These are phyloP conservation scores for Leptodirus hochenwartii DNA, from an alignment of 2,888 invertebrate species.

Conservation along the genomic window DNA sequence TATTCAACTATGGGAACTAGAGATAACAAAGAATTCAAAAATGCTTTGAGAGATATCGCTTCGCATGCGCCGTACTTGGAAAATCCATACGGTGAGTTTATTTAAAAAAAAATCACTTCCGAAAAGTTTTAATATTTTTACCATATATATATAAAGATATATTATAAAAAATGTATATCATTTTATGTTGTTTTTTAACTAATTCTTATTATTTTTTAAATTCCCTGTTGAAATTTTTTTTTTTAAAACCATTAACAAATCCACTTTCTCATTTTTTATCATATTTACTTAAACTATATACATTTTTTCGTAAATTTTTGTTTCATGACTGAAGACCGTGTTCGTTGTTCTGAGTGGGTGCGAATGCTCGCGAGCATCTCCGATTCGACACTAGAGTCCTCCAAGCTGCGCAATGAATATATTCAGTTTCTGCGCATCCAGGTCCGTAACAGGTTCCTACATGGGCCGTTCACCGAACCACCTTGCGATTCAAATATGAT, in stretches of 20 bases:
- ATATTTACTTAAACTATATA: constrained; percentile 1
- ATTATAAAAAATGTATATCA: constrained; percentile 1
- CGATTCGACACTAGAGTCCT: constrained; percentile 26
- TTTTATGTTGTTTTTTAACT: too few species aligned
- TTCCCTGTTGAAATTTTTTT: too few species aligned
- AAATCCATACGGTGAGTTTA: constrained; percentile 24
- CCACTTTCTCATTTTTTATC: too few species aligned
- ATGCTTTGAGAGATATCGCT: constrained; percentile 25
- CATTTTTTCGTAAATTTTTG: constrained; percentile 3
- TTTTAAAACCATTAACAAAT: too few species aligned
- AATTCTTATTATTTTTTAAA: too few species aligned
- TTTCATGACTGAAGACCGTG: constrained; percentile 27
- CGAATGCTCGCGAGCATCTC: constrained; percentile 28
- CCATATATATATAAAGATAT: not conserved
- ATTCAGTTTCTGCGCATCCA: constrained; percentile 32
- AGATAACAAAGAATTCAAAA: constrained; percentile 25
- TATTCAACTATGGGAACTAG: constrained; percentile 21
- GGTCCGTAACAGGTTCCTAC: constrained; percentile 28
- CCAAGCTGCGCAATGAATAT: constrained; percentile 32
- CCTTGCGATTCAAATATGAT: constrained; percentile 22
- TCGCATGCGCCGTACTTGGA: constrained; percentile 20
- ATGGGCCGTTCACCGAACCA: constrained; percentile 29
- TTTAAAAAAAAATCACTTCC: constrained; percentile 1
- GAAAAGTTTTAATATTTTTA: not conserved
- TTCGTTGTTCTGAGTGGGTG: constrained; percentile 33